Evolutionary conservation across 2,113 vertebrate species (phyloP), one percentile per base, ranked within the genome.

Genomic region (Ochotona curzoniae): DNA sequence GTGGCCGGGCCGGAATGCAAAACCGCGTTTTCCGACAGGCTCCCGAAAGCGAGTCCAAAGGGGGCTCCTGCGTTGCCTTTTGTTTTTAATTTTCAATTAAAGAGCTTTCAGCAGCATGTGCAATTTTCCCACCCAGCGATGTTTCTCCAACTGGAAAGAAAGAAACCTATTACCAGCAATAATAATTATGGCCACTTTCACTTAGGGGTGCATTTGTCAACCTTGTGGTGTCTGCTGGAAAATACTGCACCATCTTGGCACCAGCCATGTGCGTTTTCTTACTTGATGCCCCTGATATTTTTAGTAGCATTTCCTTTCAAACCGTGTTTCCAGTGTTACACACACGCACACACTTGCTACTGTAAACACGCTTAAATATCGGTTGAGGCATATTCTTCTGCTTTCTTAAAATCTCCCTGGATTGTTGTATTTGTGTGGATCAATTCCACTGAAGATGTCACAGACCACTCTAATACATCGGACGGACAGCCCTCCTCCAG

Each of bases 351-450:
- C 95, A 90, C 92, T 96, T 89, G 89, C 96, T 97, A 92, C 93
- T 44, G 91, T 91, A 95, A 97, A 97, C 95, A 26, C 83, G 91
- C 76, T 88, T 96, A 67, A 20, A 90, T 95, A 95, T 96, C 0
- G 44, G 94, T 96, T 6, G 87, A 96, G 38, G 76, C 91, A 81
- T 96, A 97, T 97, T 97, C 93, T 96, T 97, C 96, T 97, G 1
- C 18, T 57, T 97, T 86, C 93, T 97, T 83, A 35, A 95, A 98
- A 96, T 94, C 95, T 93, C 96, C 95, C 97, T 93, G 87, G 25
- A 96, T 98, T 97, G 61, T 61, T 69, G 85, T 78, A 97, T 98
- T 98, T 97, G 95, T 96, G 97, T 97, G 84, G 94, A 97, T 96
- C 94, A 91, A 94, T 23, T 95, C 96, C 93, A 96, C 96, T 96